Percentiles rank a stretch among this genome's conserved stretches.
phyloP scores from a whole-genome alignment of 2,113 vertebrate genomes.

The Himantopus leucocephalus region DNA sequence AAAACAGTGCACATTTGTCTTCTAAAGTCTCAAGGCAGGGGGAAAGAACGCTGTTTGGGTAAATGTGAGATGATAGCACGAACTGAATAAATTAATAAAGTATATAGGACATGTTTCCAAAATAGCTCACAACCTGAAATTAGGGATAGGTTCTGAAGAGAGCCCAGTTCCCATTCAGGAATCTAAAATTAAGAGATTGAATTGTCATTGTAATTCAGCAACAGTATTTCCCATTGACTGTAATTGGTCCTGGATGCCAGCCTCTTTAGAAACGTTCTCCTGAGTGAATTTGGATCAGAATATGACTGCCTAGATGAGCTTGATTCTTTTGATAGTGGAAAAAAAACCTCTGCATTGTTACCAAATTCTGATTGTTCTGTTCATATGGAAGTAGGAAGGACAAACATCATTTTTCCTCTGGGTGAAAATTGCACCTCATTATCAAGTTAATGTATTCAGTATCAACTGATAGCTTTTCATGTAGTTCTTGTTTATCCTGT shows the following conservation, averaged over 20 bases:
- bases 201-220: background rate
- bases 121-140: background rate
- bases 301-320: background rate
- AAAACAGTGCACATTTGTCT: background rate
- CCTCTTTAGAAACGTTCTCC: background rate
- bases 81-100: background rate
- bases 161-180: background rate
- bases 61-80: background rate
- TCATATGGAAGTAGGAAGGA: background rate
- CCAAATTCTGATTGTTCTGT: background rate
- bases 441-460: constrained; percentile 27
- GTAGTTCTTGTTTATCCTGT: constrained; percentile 80
- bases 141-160: background rate
- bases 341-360: background rate
- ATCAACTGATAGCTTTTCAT: constrained; percentile 44
- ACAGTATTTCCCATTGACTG: background rate
- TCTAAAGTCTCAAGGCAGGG: background rate
- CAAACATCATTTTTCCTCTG: background rate
- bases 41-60: background rate
- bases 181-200: background rate
- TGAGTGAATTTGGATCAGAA: background rate
- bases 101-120: background rate
- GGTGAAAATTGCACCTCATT: constrained; percentile 1
- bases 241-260: background rate
- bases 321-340: background rate